Evolutionary conservation across 2,113 vertebrate species (phyloP).

Genomic region (Salvelinus namaycush): DNA sequence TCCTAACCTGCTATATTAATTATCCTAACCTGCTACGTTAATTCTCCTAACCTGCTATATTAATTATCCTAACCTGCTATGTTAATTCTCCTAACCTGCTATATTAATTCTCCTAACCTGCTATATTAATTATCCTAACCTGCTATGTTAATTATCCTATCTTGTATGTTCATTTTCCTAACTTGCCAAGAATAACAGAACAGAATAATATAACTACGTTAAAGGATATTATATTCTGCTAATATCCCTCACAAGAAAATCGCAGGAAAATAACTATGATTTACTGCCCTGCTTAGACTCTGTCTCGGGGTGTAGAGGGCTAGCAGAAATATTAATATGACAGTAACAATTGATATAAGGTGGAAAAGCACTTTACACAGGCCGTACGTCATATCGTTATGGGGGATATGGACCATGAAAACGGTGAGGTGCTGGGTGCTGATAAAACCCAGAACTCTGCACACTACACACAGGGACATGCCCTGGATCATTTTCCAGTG

Average conservation of each 20-base stretch:
- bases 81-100: no score
- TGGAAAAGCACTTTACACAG: slow-evolving; percentile 21
- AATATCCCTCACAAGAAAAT: slow-evolving; percentile 12
- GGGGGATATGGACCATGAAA: slow-evolving; percentile 7
- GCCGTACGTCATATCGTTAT: slow-evolving; percentile 24
- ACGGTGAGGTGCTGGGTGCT: slow-evolving; percentile 18
- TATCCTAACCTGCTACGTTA: background rate
- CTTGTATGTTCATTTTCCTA: background rate
- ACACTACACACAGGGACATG: slow-evolving; percentile 13
- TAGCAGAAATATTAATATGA: slow-evolving; percentile 39
- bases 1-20: background rate
- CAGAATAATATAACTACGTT: slow-evolving; percentile 18
- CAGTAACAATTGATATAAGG: slow-evolving; percentile 33
- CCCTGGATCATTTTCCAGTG: background rate
- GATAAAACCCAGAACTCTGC: slow-evolving; percentile 48
- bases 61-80: background rate
- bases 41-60: background rate
- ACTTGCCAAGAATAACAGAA: slow-evolving; percentile 23
- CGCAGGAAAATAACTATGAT: slow-evolving; percentile 27
- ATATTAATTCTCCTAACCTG: background rate
- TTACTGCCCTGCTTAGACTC: slow-evolving; percentile 45
- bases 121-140: background rate
- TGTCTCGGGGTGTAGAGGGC: background rate
- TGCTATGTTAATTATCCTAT: no score
- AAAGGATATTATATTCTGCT: slow-evolving; percentile 35